A percentile compares a stretch with the other conserved stretches of the same genome.
Conservation (phyloP, 2,797 vertebrate species). For the Pyrrhura leucotis region DNA sequence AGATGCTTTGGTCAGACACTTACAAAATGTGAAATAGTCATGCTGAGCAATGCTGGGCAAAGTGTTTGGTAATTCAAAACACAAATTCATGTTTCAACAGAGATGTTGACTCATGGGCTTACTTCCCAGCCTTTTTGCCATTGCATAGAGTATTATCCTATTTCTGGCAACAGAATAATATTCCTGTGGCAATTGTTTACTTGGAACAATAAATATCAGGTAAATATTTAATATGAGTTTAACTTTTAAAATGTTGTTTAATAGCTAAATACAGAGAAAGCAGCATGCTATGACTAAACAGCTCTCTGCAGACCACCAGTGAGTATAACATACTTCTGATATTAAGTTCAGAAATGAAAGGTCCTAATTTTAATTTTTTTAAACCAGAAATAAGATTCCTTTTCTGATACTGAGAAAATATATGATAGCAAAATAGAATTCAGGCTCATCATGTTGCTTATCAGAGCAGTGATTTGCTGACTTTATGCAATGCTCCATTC, state of each 20-base stretch:
- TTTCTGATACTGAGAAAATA: neutral
- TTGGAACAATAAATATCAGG: slow-evolving; percentile 13
- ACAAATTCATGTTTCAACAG: neutral
- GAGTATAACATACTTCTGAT: neutral
- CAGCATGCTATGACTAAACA: neutral
- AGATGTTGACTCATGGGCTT: neutral
- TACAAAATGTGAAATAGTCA: neutral
- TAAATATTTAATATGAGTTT: slow-evolving; percentile 10
- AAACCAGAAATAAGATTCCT: neutral
- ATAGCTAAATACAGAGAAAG: neutral
- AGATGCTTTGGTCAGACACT: neutral
- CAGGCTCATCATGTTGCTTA: neutral
- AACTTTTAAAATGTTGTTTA: neutral
- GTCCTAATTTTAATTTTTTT: neutral
- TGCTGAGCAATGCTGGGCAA: neutral
- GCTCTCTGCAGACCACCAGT: neutral
- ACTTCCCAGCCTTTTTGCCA: neutral
- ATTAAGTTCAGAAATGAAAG: neutral
- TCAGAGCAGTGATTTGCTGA: neutral
- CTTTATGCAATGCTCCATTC: neutral
- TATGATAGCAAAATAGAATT: neutral
- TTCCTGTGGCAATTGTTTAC: slow-evolving; percentile 1
- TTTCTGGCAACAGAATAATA: neutral
- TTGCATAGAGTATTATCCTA: neutral
- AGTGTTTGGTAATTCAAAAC: neutral